Evolutionary conservation across 2,888 invertebrate genomes (phyloP).

Genomic region (Drosophila neoperkinsi): DNA sequence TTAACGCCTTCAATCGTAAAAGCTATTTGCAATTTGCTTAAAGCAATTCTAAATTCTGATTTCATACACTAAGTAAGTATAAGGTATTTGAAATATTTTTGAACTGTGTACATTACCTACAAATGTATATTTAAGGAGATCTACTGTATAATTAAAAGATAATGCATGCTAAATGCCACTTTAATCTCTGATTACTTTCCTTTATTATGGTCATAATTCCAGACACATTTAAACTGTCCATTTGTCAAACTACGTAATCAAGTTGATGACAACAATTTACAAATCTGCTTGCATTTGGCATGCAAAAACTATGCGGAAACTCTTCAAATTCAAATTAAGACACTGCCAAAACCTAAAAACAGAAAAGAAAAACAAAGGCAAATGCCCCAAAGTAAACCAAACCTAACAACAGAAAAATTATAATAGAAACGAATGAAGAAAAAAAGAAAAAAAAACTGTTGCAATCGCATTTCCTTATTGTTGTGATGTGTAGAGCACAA

Average conservation of each 20-base stretch:
- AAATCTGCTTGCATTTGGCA: slow-evolving; percentile 48
- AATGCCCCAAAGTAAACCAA: slow-evolving; percentile 48
- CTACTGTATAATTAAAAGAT: not conserved
- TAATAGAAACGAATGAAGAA: slow-evolving; percentile 35
- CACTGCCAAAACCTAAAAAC: slow-evolving; percentile 49
- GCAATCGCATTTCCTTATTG: slow-evolving; percentile 72
- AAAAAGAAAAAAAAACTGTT: slow-evolving; percentile 45
- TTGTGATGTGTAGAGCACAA: slow-evolving; percentile 37
- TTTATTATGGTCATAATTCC: slow-evolving; percentile 4
- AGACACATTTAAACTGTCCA: slow-evolving; percentile 27
- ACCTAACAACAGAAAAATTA: slow-evolving; percentile 38
- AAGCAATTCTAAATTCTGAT: not conserved
- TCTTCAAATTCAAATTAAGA: slow-evolving; percentile 75
- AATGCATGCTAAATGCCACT: not conserved
- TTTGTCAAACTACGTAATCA: slow-evolving; percentile 46
- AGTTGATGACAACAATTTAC: slow-evolving; percentile 53
- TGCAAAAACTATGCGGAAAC: slow-evolving; percentile 70
- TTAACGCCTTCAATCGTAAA: not conserved
- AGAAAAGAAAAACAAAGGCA: slow-evolving; percentile 48
- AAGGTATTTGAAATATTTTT: not conserved
- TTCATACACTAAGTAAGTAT: not conserved
- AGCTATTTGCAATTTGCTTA: not conserved
- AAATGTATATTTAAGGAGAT: not conserved
- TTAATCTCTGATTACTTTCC: not conserved
- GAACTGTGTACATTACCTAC: not conserved